Conservation (phyloP, 2,797 vertebrate genomes). For the Orestias chungarensis region DNA sequence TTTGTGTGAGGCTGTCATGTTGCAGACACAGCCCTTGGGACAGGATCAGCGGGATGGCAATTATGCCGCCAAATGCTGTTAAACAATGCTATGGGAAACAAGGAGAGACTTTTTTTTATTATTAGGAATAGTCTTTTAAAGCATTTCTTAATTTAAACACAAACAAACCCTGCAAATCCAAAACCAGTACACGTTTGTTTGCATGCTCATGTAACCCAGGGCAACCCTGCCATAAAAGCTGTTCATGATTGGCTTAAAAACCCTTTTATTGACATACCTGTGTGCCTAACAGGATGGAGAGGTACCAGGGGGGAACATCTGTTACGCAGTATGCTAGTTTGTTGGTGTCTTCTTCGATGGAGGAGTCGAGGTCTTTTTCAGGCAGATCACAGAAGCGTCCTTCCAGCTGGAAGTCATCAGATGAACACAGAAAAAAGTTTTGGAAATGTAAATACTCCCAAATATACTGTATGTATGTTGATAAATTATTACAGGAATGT, state of each 20-base stretch:
- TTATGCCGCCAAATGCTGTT: slow-evolving; percentile 92
- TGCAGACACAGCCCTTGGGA: slow-evolving; percentile 91
- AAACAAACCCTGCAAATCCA: slow-evolving; percentile 8
- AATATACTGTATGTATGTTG: not conserved
- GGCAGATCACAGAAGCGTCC: slow-evolving; percentile 71
- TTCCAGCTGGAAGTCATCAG: slow-evolving; percentile 70
- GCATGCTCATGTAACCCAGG: slow-evolving; percentile 20
- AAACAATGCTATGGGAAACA: slow-evolving; percentile 87
- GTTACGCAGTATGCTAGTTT: slow-evolving; percentile 86
- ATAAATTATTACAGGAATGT: not conserved
- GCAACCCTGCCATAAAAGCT: not conserved
- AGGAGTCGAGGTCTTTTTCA: slow-evolving; percentile 26
- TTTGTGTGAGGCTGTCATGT: slow-evolving; percentile 90
- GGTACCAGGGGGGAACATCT: slow-evolving; percentile 92
- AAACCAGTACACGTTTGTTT: no score
- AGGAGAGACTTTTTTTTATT: no score
- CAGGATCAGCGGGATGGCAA: slow-evolving; percentile 92
- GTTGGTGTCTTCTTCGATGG: slow-evolving; percentile 44
- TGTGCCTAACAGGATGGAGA: slow-evolving; percentile 92
- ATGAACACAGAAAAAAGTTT: slow-evolving; percentile 7
- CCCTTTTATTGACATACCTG: slow-evolving; percentile 81
- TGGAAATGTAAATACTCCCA: not conserved
- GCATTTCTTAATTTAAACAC: not conserved
- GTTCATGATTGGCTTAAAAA: not conserved
- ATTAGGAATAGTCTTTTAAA: no score